phyloP scores from a whole-genome alignment of 2,113 vertebrate genomes.

The Xerus inauris region DNA sequence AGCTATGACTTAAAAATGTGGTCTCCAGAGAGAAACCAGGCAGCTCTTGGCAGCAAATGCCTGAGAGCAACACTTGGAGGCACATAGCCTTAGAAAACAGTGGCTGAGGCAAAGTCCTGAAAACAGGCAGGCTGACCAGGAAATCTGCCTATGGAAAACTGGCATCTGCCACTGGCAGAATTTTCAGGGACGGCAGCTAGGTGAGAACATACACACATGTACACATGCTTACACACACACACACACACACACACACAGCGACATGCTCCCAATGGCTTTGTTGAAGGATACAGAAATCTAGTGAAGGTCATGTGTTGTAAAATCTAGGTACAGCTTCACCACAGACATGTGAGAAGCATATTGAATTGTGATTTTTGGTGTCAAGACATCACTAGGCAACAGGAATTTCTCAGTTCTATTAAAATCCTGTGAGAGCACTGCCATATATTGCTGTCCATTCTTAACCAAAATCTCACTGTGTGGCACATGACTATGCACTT shows the following conservation, averaged over 20 bases:
- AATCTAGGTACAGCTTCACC: neutral
- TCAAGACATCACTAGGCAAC: neutral
- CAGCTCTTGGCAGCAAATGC: neutral
- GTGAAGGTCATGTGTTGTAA: fast-evolving
- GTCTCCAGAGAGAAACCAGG: neutral
- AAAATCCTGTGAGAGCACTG: neutral
- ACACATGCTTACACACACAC: too few relatives aligned
- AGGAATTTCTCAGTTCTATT: neutral
- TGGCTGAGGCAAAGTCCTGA: neutral
- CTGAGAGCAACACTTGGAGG: neutral
- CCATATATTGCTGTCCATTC: neutral
- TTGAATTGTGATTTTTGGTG: neutral
- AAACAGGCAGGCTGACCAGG: neutral
- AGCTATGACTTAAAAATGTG: neutral
- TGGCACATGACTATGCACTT: too few relatives aligned
- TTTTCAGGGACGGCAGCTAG: neutral
- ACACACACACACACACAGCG: neutral
- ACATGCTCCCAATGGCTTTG: neutral
- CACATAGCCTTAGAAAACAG: neutral
- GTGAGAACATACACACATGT: neutral
- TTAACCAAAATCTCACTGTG: neutral
- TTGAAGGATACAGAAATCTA: neutral
- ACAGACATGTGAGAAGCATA: neutral
- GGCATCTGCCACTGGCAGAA: neutral
- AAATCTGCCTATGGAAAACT: neutral